Evolutionary conservation across 2,113 vertebrate genomes (phyloP).

Genomic region (Charina bottae): DNA sequence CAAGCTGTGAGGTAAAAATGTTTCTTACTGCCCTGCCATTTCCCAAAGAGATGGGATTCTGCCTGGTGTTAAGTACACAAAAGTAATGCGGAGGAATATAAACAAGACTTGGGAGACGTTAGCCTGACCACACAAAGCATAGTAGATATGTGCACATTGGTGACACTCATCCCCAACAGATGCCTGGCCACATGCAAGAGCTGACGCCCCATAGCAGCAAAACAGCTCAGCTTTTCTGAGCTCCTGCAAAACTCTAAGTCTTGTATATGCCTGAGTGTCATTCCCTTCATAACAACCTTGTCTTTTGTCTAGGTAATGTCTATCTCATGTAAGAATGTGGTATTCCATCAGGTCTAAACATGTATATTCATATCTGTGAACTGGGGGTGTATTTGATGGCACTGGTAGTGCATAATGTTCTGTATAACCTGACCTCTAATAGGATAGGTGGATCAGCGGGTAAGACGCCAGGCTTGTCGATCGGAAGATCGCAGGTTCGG

Average conservation of each 20-base stretch:
- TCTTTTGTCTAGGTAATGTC: background rate
- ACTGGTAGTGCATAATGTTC: background rate
- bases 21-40: conserved; percentile 36
- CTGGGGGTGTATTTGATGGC: background rate
- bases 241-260: background rate
- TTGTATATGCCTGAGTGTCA: background rate
- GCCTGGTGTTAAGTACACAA: conserved; percentile 18
- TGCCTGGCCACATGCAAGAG: background rate
- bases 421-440: background rate
- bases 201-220: background rate
- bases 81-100: background rate
- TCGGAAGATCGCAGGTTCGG: too few relatives aligned
- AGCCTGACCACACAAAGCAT: background rate
- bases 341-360: background rate
- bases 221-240: background rate
- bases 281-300: background rate
- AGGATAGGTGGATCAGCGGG: too few relatives aligned
- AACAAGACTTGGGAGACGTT: background rate
- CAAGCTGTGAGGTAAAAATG: conserved; percentile 31
- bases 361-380: background rate
- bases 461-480: too few relatives aligned
- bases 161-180: background rate
- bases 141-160: background rate
- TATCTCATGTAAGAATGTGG: background rate
- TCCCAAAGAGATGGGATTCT: conserved; percentile 28